Evolutionary conservation across 2,888 invertebrate genomes (phyloP).

Genomic region (Conus canariensis): DNA sequence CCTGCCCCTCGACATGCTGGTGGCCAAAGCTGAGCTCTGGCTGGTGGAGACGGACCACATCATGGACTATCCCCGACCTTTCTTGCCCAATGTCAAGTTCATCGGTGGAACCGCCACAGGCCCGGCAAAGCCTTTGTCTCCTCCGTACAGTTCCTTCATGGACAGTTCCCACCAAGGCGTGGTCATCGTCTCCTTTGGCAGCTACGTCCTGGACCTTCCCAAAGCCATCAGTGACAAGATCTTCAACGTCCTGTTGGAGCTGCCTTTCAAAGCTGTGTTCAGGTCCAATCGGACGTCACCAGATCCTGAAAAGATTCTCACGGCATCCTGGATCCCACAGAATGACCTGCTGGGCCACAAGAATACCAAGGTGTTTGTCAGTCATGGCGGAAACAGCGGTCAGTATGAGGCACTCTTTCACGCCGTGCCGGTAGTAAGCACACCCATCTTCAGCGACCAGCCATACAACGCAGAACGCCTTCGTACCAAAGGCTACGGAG

Average conservation of each 20-base stretch:
- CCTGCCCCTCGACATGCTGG: constrained; percentile 33
- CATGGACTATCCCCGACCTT: constrained; percentile 40
- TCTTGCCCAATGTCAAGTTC: constrained; percentile 43
- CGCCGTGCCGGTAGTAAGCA: constrained; percentile 61
- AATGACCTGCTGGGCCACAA: constrained; percentile 61
- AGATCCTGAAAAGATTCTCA: constrained; percentile 48
- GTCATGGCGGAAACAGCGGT: constrained; percentile 63
- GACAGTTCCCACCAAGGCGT: constrained; percentile 52
- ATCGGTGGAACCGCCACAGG: constrained; percentile 49
- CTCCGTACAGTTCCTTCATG: constrained; percentile 47
- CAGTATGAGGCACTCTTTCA: constrained; percentile 64
- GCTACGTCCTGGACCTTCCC: constrained; percentile 44
- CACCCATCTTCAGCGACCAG: constrained; percentile 58
- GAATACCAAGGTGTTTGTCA: constrained; percentile 59
- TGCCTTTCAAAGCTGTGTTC: constrained; percentile 48
- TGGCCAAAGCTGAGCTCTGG: constrained; percentile 41
- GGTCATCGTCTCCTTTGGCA: constrained; percentile 59
- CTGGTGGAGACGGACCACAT: constrained; percentile 44
- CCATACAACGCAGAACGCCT: constrained; percentile 42
- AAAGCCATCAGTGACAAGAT: constrained; percentile 35
- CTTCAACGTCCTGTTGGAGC: constrained; percentile 41
- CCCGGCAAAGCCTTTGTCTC: constrained; percentile 50
- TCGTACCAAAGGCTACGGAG: constrained; percentile 43
- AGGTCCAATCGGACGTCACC: constrained; percentile 44
- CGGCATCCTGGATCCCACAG: constrained; percentile 60